Evolutionary conservation across 2,888 invertebrate species (phyloP), one percentile per base, ranked within the genome.

Genomic region (Lomographa bimaculata): DNA sequence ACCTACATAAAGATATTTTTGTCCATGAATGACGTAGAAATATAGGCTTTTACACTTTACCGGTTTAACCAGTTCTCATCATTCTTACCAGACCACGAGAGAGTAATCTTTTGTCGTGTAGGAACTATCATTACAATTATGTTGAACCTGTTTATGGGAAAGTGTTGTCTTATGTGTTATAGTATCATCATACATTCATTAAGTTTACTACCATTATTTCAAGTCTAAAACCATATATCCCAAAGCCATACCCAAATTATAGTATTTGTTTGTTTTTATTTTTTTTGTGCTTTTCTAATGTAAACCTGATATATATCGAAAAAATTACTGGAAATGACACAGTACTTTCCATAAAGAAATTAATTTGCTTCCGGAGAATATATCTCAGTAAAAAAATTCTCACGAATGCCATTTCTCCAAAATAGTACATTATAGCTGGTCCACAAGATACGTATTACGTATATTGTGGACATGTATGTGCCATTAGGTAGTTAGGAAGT

Each of bases 381-480:
- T 47, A 10, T 25, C 30, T 38, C 7, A 48, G 40, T 32, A 33
- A 51, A 57, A 60, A 54, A 52, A 42, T 44, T 57, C 50, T 48
- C 50, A 45, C 50, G 51, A 34, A 26, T 23, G 50, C 54, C 37
- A 56, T 56, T 59, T 59, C 58, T 46, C 53, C 37, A 9, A 50
- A 49, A 46, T 35, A 42, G 35, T 41, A 46, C 46, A 40, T 60
- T 62, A 60, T 54, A 53, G 40, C 42, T 47, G 46, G 50, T 54
- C n/a, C n/a, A n/a, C n/a, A n/a, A n/a, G n/a, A 46, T 52, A 53
- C 55, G 46, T 45, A 45, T 50, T 10, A 14, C 14, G 14, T n/a
- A n/a, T n/a, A n/a, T 39, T 38, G 44, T 52, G 46, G 50, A 67
- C 65, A 68, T 60, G 69, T 50, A 54, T 64, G 58, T 62, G 69